These are phyloP conservation scores for Hyposmocoma kahamanoa DNA, from an alignment of 1,140 invertebrate species.

Conservation along the genomic window DNA sequence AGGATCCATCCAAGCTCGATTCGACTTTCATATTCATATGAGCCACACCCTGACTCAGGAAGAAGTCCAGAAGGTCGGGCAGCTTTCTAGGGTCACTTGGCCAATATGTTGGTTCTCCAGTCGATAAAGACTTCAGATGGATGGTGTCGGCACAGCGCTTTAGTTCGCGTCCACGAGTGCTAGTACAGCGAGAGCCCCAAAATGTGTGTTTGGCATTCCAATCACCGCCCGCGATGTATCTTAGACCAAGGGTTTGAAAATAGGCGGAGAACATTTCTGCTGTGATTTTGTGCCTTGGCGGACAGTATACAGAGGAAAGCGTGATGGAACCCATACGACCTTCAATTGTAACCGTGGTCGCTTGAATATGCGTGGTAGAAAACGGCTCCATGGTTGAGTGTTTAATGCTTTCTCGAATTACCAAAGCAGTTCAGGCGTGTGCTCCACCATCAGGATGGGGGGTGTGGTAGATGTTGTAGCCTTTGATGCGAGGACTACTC, in stretches of 20 bases:
- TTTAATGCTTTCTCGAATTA: conserved; percentile 1
- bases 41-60: background rate
- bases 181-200: conserved; percentile 34
- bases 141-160: background rate
- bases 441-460: background rate
- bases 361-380: conserved; percentile 2
- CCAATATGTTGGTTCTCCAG: background rate
- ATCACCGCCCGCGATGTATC: conserved; percentile 29
- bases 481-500: background rate
- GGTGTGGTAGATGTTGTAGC: conserved; percentile 3
- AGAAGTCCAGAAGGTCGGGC: background rate
- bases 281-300: background rate
- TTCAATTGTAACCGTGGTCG: conserved; percentile 2
- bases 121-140: background rate
- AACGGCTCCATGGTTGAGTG: background rate
- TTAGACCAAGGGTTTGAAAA: conserved; percentile 21
- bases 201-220: conserved; percentile 33
- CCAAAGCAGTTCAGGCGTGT: conserved; percentile 3
- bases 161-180: background rate
- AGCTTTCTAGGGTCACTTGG: background rate
- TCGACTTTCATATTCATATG: background rate
- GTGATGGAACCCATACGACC: background rate
- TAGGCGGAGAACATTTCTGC: background rate
- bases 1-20: background rate
- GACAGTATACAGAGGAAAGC: conserved; percentile 5